phyloP scores from a whole-genome alignment of 1,140 invertebrate genomes.

The Bombyx mori region DNA sequence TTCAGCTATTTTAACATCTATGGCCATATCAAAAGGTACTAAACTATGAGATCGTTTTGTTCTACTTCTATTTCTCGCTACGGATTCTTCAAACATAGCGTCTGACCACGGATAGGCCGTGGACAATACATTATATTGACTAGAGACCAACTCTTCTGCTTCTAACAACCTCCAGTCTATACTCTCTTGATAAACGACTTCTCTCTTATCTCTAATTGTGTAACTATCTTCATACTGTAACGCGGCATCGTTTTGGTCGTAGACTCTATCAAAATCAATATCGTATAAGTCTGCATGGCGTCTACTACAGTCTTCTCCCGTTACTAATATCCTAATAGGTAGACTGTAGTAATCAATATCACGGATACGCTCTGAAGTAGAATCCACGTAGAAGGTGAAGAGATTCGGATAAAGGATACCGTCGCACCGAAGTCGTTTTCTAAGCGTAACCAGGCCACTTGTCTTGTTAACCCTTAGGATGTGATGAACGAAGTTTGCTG shows the following conservation, averaged over 20 bases:
- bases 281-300: constrained; percentile 57
- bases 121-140: constrained; percentile 61
- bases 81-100: constrained; percentile 73
- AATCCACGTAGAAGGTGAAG: constrained; percentile 89
- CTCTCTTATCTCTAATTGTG: constrained; percentile 57
- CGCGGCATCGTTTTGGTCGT: constrained; percentile 61
- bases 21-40: constrained; percentile 69
- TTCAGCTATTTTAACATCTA: constrained; percentile 73
- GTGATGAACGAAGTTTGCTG: constrained; percentile 84
- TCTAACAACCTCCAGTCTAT: constrained; percentile 66
- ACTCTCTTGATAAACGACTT: constrained; percentile 42
- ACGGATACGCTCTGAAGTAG: constrained; percentile 81
- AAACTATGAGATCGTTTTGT: constrained; percentile 52
- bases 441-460: constrained; percentile 82
- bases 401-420: constrained; percentile 86
- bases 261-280: constrained; percentile 69
- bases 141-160: constrained; percentile 54
- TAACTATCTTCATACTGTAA: constrained; percentile 53
- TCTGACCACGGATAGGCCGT: constrained; percentile 62
- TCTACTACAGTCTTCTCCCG: constrained; percentile 77
- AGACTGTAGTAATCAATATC: constrained; percentile 89
- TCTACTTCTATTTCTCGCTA: constrained; percentile 67
- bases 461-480: constrained; percentile 82
- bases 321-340: constrained; percentile 82
- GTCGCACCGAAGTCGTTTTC: constrained; percentile 81